These are phyloP conservation scores for Ophonus ardosiacus DNA, from an alignment of 2,888 invertebrate species.

Conservation along the genomic window DNA sequence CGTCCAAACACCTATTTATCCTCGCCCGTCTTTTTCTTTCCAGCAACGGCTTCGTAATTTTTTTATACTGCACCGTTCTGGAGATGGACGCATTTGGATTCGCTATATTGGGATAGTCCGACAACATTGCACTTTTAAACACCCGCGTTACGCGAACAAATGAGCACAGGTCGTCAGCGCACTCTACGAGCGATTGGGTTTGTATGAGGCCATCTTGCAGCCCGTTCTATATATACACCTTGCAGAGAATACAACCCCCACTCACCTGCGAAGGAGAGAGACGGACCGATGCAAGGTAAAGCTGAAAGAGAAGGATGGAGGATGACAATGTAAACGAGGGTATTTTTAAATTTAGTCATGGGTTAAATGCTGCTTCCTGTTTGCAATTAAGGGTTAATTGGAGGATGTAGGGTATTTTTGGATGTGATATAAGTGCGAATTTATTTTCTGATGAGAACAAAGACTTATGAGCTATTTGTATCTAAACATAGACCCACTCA, in stretches of 20 bases:
- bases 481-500: too few species aligned
- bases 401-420: not conserved
- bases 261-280: constrained; percentile 57
- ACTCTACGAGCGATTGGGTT: not conserved
- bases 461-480: too few species aligned
- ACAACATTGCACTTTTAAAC: constrained; percentile 73
- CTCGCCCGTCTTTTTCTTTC: constrained; percentile 85
- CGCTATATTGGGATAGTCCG: constrained; percentile 75
- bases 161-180: not conserved
- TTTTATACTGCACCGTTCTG: constrained; percentile 86
- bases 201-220: constrained; percentile 57
- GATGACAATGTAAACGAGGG: not conserved
- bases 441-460: too few species aligned
- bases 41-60: constrained; percentile 86
- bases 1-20: constrained; percentile 83
- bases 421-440: not conserved
- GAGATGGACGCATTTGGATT: constrained; percentile 79
- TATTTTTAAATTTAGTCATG: constrained; percentile 20
- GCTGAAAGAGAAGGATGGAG: constrained; percentile 2
- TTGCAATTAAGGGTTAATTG: not conserved
- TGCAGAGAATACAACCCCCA: constrained; percentile 61
- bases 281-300: not conserved
- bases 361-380: constrained; percentile 28
- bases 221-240: constrained; percentile 61
- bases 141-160: not conserved